Evolutionary conservation across 2,797 vertebrate species (phyloP), one percentile per base, ranked within the genome.

Genomic region (Denticeps clupeoides): DNA sequence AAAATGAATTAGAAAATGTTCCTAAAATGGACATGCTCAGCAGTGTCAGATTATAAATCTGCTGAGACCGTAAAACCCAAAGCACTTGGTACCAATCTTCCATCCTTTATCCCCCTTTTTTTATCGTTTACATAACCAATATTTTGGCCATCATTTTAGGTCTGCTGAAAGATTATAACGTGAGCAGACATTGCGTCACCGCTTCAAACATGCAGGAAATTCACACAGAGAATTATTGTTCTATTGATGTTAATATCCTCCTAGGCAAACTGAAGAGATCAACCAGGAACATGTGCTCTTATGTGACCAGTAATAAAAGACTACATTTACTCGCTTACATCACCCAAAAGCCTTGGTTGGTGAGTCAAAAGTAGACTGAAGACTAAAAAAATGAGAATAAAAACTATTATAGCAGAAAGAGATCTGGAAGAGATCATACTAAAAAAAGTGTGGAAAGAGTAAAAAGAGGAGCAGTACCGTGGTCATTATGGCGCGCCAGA

Each of bases 401-500:
- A 27, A 24, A 18, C 11, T 23, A 48, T 27, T 12, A 48, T 5
- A 13, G 12, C 37, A 35, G 4, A 46, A 29, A 23, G 38, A 35
- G 16, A 4, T 9, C n/a, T n/a, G n/a, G n/a, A n/a, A n/a, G n/a
- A n/a, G n/a, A n/a, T n/a, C n/a, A n/a, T n/a, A n/a, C n/a, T n/a
- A n/a, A n/a, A n/a, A n/a, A n/a, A n/a, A n/a, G n/a, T n/a, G n/a
- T n/a, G n/a, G n/a, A n/a, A n/a, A n/a, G n/a, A n/a, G n/a, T n/a
- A n/a, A n/a, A n/a, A n/a, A n/a, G n/a, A n/a, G 23, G 24, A 38
- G 7, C n/a, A 46, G 25, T 68, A 97, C 93, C 92, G 68, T 93
- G 88, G 72, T 99, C 93, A 1, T 81, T 87, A 70, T 99, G 93
- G 18, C 84, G 87, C 3, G 81, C 82, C 73, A 99, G 76, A 77